These are phyloP conservation scores for Pantherophis guttatus DNA, from an alignment of 2,113 vertebrate genomes.

Conservation along the genomic window DNA sequence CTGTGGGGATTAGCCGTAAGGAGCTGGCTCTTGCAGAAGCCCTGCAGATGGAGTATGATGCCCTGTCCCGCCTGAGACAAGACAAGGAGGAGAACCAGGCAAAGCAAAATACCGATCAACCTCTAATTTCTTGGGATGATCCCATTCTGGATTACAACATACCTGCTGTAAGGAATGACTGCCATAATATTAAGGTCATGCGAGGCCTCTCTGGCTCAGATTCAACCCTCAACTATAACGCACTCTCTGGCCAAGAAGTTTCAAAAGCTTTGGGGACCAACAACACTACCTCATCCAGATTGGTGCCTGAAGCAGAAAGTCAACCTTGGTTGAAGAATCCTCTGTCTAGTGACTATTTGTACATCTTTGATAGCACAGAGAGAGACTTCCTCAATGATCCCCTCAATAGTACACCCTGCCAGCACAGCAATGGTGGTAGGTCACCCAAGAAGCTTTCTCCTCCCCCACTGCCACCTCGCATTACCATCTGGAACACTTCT, in stretches of 20 bases:
- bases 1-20: conserved; percentile 86
- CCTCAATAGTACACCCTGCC: conserved; percentile 58
- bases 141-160: conserved; percentile 57
- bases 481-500: conserved; percentile 69
- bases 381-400: conserved; percentile 59
- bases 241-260: conserved; percentile 33
- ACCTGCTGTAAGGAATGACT: conserved; percentile 30
- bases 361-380: conserved; percentile 77
- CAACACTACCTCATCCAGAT: conserved; percentile 32
- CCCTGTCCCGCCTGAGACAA: conserved; percentile 82
- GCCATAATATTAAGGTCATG: conserved; percentile 58
- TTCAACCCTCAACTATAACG: conserved; percentile 69
- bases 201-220: conserved; percentile 78
- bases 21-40: conserved; percentile 95
- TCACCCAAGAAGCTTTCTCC: conserved; percentile 74
- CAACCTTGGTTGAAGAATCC: conserved; percentile 70
- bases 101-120: conserved; percentile 53
- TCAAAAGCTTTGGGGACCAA: conserved; percentile 48
- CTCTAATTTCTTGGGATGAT: conserved; percentile 71
- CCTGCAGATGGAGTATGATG: conserved; percentile 97
- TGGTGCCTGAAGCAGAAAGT: conserved; percentile 50
- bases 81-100: conserved; percentile 73
- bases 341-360: conserved; percentile 70
- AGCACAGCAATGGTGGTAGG: conserved; percentile 7
- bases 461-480: conserved; percentile 82